Evolutionary conservation across 2,888 invertebrate species (phyloP), one percentile per base, ranked within the genome.

Genomic region (Pollenia amentaria): DNA sequence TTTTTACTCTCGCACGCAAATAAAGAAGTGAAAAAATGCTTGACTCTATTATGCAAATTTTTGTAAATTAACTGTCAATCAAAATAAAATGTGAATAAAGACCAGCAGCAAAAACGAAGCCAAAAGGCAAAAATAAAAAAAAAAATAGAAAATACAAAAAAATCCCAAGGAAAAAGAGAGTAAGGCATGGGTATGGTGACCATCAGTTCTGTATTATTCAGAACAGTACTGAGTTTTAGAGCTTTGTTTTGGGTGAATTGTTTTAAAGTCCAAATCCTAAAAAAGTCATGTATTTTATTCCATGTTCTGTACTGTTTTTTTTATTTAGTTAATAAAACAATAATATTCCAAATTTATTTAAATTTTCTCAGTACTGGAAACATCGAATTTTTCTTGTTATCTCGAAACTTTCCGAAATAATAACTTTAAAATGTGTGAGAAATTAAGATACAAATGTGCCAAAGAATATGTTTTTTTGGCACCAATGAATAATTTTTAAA

Each of bases 51-150:
- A 87, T 87, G 87, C 80, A 87, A 87, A 87, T 87, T 87, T 80
- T 77, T 69, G 72, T 77, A 87, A 88, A 88, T 88, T 88, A 87
- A 87, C 77, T 88, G 88, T 88, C 88, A 88, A 85, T 88, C 88
- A 88, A 86, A 82, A 75, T 77, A 77, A 73, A 86, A 80, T 77
- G 51, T 70, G 65, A 65, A 73, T 69, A 73, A 65, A 72, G 65
- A 78, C 72, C 70, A 46, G 55, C 51, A 83, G 48, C 18, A 18
- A 69, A 78, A 55, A 48, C 21, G 51, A 51, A 48, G 11, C 8
- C 48, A 57, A 11, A 11, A 10, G n/a, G 11, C 8, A 48, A 57
- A 11, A 11, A 10, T n/a, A n/a, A 42, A 51, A 16, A 48, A 55
- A 40, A 40, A 7, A 4, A n/a, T 75, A 65, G 10, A 51, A 16